Evolutionary conservation across 2,113 vertebrate species (phyloP).

Genomic region (Struthidea cinerea): DNA sequence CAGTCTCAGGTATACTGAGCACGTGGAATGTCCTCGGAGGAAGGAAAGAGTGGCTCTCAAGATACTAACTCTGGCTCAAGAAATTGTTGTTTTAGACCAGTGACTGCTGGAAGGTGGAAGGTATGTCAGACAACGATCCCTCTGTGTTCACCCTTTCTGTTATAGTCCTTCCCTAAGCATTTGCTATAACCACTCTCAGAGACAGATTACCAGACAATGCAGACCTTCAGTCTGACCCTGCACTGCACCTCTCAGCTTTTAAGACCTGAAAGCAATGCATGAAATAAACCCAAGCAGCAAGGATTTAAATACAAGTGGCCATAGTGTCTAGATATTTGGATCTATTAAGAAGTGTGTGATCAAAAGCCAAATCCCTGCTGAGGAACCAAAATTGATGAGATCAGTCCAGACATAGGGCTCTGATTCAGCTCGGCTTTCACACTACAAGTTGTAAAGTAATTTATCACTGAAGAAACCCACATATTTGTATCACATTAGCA

Average conservation of each 20-base stretch:
- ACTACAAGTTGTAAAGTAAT: constrained; percentile 42
- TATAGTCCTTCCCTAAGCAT: not conserved
- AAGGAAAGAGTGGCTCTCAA: not conserved
- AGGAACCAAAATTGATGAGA: constrained; percentile 48
- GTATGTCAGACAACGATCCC: not conserved
- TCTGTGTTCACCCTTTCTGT: not conserved
- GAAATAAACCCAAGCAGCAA: constrained; percentile 37
- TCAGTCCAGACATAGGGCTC: constrained; percentile 1
- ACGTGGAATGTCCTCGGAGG: not conserved
- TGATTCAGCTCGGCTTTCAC: constrained; percentile 43
- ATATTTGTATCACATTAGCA: constrained; percentile 38
- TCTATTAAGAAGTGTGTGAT: constrained; percentile 23
- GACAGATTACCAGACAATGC: not conserved
- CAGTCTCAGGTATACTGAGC: not conserved
- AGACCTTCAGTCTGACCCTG: constrained; percentile 31
- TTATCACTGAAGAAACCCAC: constrained; percentile 32
- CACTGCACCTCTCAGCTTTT: not conserved
- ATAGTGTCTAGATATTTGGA: constrained; percentile 19
- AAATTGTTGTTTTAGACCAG: not conserved
- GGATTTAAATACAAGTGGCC: constrained; percentile 46
- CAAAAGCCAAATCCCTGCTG: constrained; percentile 41
- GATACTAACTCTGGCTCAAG: not conserved
- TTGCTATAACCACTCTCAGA: not conserved
- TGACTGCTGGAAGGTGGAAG: not conserved
- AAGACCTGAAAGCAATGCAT: constrained; percentile 30